Conservation (phyloP, 2,113 vertebrate genomes). For the Vulpes lagopus region DNA sequence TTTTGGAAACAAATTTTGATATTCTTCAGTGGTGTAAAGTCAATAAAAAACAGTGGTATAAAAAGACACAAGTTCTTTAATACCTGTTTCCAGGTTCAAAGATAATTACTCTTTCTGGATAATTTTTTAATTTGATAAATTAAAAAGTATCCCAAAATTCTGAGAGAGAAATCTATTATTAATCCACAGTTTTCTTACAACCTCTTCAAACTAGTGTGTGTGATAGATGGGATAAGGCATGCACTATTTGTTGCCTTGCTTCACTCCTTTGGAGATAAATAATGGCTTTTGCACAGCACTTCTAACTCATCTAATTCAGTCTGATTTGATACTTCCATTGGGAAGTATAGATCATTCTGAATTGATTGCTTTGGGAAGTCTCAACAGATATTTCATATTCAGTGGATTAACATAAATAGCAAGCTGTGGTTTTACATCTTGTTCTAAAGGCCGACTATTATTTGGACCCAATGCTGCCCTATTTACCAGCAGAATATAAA, state of each 20-base stretch:
- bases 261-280: slow-evolving; percentile 38
- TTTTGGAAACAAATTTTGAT: not conserved
- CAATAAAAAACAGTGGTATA: not conserved
- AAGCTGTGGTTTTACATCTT: not conserved
- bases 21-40: not conserved
- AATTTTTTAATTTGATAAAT: not conserved
- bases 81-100: not conserved
- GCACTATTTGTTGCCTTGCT: not conserved
- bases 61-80: not conserved
- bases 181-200: not conserved
- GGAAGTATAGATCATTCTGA: slow-evolving; percentile 49
- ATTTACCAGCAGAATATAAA: not conserved
- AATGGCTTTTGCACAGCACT: slow-evolving; percentile 41
- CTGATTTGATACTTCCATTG: slow-evolving; percentile 37
- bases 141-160: not conserved
- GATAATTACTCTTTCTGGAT: not conserved
- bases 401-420: slow-evolving; percentile 11
- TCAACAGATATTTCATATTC: slow-evolving; percentile 62
- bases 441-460: not conserved
- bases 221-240: not conserved
- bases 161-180: not conserved
- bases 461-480: not conserved
- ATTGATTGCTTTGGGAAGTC: slow-evolving; percentile 52
- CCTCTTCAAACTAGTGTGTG: not conserved
- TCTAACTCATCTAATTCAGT: not conserved